Evolutionary conservation across 1,140 invertebrate genomes (phyloP), one percentile per base, ranked within the genome.

Genomic region (Sinella curviseta): DNA sequence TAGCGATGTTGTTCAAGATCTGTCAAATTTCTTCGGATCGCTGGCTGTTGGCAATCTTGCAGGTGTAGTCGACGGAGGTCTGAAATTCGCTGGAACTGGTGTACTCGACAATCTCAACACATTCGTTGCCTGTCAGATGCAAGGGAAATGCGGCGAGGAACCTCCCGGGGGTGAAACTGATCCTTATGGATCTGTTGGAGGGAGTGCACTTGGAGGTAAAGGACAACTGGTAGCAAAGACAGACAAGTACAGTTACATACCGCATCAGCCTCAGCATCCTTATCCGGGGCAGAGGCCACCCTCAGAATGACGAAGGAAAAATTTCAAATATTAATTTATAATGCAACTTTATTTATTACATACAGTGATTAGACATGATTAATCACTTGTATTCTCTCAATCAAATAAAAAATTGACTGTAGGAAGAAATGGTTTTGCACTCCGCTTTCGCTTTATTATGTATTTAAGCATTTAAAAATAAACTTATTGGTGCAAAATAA

Each of bases 11-110:
- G 24, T 70, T 33, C 65, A 70, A 31, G 30, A 70, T 70, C 65
- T 70, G 30, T 24, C 26, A 14, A 33, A 33, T 70, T 31, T 70
- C 3, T 70, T 70, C 65, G 65, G 65, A 8, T 70, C 65, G 1
- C 65, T 70, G 26, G 65, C 65, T 12, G 26, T 33, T 30, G 65
- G 65, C 24, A 70, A 70, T n/a, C 65, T 70, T 3, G 65, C 65
- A 31, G 65, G 65, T 31, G 30, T 70, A 14, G 65, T 70, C 3
- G 65, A 70, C n/a, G 26, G 26, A 30, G 31, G 26, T 14, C 12
- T 70, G 12, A 70, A 70, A n/a, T 70, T 70, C 4, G 65, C 26
- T 8, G 30, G 65, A 12, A 70, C 65, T 33, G 65, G 65, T 31
- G 65, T 70, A 14, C 31, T 70, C 65, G 31, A 70, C 2, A 30